A percentile compares a stretch with the other conserved stretches of the same genome.
These are phyloP conservation scores for Mythimna impura DNA, from an alignment of 2,888 invertebrate genomes.

Conservation along the genomic window DNA sequence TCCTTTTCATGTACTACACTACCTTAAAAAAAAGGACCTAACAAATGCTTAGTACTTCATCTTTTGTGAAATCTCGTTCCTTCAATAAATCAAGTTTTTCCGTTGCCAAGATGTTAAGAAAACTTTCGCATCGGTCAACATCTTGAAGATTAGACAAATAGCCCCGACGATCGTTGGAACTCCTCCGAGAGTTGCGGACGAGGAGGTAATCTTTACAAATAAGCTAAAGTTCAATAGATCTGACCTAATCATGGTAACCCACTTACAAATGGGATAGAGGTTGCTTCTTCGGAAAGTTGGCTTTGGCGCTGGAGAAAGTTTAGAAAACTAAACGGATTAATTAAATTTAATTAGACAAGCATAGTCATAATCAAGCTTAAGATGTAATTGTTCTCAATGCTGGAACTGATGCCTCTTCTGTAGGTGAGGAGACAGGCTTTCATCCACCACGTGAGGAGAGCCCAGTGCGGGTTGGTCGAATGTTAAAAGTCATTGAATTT, in stretches of 20 bases:
- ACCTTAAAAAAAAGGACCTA: background rate
- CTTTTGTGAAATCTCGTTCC: background rate
- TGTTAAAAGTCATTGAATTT: too few species aligned
- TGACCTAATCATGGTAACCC: background rate
- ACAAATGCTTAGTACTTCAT: background rate
- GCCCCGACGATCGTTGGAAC: background rate
- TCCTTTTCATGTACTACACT: too few species aligned
- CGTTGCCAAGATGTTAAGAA: background rate
- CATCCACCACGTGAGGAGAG: too few species aligned
- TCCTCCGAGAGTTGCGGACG: background rate
- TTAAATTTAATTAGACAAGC: too few species aligned
- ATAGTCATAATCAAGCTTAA: too few species aligned
- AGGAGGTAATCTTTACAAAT: constrained; percentile 17
- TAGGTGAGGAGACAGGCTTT: too few species aligned
- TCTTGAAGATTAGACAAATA: constrained; percentile 8
- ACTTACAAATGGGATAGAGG: background rate
- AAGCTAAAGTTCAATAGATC: constrained; percentile 7
- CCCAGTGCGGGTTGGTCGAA: too few species aligned
- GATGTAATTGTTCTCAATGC: too few species aligned
- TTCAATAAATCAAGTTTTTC: background rate
- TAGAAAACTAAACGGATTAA: background rate
- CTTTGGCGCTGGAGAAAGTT: background rate
- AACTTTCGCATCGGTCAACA: background rate
- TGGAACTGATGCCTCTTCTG: too few species aligned
- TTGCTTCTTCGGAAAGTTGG: background rate